phyloP scores from a whole-genome alignment of 2,113 vertebrate species.

The mouse (Mus musculus) region DNA sequence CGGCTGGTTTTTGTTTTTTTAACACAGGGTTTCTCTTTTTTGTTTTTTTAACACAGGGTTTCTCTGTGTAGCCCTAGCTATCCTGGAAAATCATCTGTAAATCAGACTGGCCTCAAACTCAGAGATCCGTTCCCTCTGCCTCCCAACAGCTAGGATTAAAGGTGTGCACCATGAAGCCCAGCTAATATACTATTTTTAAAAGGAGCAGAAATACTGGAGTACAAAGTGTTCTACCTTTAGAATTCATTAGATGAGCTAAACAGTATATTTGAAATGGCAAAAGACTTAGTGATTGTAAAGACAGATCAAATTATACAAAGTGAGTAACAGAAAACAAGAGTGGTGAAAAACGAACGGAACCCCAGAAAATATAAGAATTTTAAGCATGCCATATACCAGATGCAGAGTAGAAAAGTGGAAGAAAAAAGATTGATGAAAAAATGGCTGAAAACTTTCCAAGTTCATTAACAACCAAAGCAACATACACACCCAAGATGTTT shows the following conservation, averaged over 20 bases:
- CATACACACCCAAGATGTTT: not conserved
- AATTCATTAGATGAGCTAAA: not conserved
- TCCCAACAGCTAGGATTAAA: not conserved
- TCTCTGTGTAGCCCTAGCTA: not conserved
- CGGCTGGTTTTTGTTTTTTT: not conserved
- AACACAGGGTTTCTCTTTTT: not conserved
- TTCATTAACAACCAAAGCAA: conserved; percentile 14
- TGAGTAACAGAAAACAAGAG: not conserved
- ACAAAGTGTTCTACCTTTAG: not conserved
- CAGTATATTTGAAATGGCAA: not conserved
- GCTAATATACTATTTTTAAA: not conserved
- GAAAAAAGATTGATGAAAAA: conserved; percentile 29
- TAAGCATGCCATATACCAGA: not conserved
- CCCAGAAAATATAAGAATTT: not conserved
- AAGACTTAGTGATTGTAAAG: not conserved
- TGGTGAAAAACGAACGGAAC: not conserved
- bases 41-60: not conserved
- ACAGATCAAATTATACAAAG: conserved; percentile 1
- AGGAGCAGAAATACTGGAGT: not conserved
- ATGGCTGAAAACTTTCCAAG: conserved; percentile 6
- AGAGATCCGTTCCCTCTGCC: not conserved
- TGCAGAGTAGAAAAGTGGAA: not conserved
- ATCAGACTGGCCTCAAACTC: not conserved
- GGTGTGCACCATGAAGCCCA: not conserved
- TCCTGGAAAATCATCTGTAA: not conserved